Evolutionary conservation across 2,113 vertebrate genomes (phyloP), one percentile per base, ranked within the genome.

Genomic region (Pedionomus torquatus): DNA sequence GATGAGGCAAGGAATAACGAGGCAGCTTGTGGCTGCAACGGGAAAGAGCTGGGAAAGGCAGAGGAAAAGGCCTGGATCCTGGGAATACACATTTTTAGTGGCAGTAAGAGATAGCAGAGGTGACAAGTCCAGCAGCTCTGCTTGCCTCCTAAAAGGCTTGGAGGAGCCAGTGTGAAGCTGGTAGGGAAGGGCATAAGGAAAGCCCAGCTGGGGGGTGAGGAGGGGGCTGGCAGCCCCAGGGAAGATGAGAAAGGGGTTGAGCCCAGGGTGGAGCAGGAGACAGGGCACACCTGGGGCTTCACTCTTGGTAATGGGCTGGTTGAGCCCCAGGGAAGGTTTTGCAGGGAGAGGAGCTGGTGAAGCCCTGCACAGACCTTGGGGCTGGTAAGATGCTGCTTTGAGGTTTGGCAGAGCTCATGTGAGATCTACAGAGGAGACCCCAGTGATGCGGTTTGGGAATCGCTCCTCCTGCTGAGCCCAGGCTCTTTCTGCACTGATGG

Each of bases 261-360:
- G 39, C 43, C 19, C 43, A 58, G 48, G 25, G 15, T 41, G 86
- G 49, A 75, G 51, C 61, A 75, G 28, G 19, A 25, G n/a, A 17
- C 30, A 30, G 61, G 44, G 37, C 66, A 75, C 43, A 48, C 3
- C 11, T 1, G 0, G n/a, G 39, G 43, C 72, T 63, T 15, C 16
- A 17, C 57, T 35, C 41, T 54, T 5, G 19, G 26, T 31, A 35
- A 52, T 23, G 44, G 26, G 23, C 23, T 75, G 77, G 16, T 8
- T 9, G 17, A 2, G 0, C 3, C 5, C 2, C 0, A 44, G 0
- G 7, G 13, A 9, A 13, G 11, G 64, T 1, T 83, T n/a, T 44
- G n/a, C 4, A 16, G 23, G 54, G 30, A 31, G 41, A 44, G 70
- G 23, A 26, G 39, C 28, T 64, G 68, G 21, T 26, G 39, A 8